These are phyloP conservation scores for Andrena marginata DNA, from an alignment of 2,888 invertebrate species.

Conservation along the genomic window DNA sequence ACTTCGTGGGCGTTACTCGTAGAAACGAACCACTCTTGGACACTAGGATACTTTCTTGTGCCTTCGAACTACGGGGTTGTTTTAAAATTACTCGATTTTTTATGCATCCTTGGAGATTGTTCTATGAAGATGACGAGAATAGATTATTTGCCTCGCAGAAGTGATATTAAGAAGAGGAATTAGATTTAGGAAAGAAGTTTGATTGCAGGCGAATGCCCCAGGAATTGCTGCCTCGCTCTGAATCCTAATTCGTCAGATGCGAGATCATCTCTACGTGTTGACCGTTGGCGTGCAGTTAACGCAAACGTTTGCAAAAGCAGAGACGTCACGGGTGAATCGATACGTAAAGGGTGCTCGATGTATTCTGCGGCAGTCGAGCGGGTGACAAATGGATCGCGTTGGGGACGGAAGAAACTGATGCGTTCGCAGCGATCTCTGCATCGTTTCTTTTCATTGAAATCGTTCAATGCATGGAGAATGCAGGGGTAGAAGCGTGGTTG, in stretches of 20 bases:
- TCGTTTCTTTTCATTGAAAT: too few species aligned
- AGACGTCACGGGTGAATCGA: conserved; percentile 27
- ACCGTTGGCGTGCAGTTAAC: too few species aligned
- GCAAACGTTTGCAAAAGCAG: conserved; percentile 3
- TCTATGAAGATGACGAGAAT: too few species aligned
- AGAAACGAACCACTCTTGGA: background rate
- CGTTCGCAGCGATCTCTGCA: background rate
- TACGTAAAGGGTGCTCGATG: conserved; percentile 24
- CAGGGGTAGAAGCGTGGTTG: too few species aligned
- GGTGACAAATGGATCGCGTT: conserved; percentile 25
- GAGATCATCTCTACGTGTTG: background rate
- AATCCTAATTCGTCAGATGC: too few species aligned
- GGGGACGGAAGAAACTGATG: background rate
- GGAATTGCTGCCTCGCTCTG: too few species aligned
- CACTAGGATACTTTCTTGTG: background rate
- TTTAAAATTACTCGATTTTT: too few species aligned
- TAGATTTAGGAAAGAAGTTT: too few species aligned
- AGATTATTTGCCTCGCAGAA: too few species aligned
- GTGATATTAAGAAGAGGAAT: too few species aligned
- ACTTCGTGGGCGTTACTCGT: background rate
- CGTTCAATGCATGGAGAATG: background rate
- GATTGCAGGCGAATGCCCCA: too few species aligned
- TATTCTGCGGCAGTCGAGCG: conserved; percentile 21
- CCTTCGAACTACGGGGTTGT: background rate
- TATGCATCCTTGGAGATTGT: too few species aligned